A percentile compares a stretch with the other conserved stretches of the same genome.
These are phyloP conservation scores for Squalus acanthias DNA, from an alignment of 2,797 vertebrate genomes.

Conservation along the genomic window DNA sequence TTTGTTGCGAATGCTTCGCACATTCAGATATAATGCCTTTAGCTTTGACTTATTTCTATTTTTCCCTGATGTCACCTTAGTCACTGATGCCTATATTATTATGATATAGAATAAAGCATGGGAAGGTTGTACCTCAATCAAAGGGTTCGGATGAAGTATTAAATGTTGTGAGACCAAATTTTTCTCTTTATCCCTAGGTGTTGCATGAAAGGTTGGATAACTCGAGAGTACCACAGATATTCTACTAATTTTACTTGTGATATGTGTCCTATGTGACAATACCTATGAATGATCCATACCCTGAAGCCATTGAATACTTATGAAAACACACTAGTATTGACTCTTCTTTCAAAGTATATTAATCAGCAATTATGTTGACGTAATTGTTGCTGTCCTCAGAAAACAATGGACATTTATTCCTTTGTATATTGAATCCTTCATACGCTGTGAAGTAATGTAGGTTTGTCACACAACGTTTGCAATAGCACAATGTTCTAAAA, in stretches of 20 bases:
- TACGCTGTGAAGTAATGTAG: not conserved
- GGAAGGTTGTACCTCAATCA: not conserved
- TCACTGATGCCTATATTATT: not conserved
- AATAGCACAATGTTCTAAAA: not conserved
- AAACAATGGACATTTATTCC: not conserved
- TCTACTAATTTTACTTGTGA: not conserved
- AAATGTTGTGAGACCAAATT: not conserved
- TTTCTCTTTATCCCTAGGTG: not conserved
- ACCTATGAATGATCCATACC: not conserved
- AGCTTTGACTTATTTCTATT: too few relatives aligned
- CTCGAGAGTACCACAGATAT: not conserved
- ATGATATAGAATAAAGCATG: not conserved
- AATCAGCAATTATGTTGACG: not conserved
- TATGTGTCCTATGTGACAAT: not conserved
- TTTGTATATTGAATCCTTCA: not conserved
- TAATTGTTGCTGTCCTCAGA: not conserved
- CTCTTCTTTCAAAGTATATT: not conserved
- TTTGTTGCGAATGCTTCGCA: too few relatives aligned
- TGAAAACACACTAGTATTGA: not conserved
- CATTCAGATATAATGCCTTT: too few relatives aligned
- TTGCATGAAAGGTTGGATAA: not conserved
- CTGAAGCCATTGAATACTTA: not conserved
- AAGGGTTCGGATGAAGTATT: not conserved
- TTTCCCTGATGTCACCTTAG: too few relatives aligned
- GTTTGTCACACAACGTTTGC: not conserved